Evolutionary conservation across 2,888 invertebrate genomes (phyloP).

Genomic region (Amiota mariae): DNA sequence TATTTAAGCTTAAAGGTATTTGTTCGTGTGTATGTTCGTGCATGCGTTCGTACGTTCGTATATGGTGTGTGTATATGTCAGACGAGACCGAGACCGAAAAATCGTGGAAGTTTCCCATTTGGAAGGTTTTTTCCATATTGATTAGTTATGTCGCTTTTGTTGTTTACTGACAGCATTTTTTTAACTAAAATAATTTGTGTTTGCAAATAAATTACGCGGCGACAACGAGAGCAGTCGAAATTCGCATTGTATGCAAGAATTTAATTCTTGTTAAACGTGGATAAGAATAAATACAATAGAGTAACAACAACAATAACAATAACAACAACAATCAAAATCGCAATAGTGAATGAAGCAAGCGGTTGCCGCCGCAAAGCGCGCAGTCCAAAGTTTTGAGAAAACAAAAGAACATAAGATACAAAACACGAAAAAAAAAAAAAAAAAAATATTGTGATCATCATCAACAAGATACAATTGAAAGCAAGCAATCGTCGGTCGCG

Average conservation of each 20-base stretch:
- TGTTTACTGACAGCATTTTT: conserved; percentile 71
- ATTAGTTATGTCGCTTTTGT: conserved; percentile 73
- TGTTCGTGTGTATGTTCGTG: conserved; percentile 47
- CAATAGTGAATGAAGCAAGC: too few species aligned
- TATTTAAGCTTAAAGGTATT: conserved; percentile 49
- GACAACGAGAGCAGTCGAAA: conserved; percentile 33
- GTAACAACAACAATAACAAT: too few species aligned
- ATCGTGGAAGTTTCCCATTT: conserved; percentile 55
- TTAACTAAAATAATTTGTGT: conserved; percentile 58
- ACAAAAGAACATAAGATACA: background rate
- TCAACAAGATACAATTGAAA: conserved; percentile 34
- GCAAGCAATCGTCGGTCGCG: conserved; percentile 58
- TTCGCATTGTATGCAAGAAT: background rate
- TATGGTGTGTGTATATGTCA: conserved; percentile 41
- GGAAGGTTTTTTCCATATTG: conserved; percentile 72
- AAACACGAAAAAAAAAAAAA: conserved; percentile 2
- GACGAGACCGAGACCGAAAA: conserved; percentile 36
- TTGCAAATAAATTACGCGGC: conserved; percentile 50
- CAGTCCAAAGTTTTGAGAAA: background rate
- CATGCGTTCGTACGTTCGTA: conserved; percentile 34
- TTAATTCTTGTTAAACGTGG: background rate
- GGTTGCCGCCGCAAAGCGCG: background rate
- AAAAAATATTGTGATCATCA: background rate
- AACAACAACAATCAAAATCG: too few species aligned
- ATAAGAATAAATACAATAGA: background rate